These are phyloP conservation scores for Porites cylindrica DNA, from an alignment of 92 coral and sea anemone genomes.

Conservation along the genomic window DNA sequence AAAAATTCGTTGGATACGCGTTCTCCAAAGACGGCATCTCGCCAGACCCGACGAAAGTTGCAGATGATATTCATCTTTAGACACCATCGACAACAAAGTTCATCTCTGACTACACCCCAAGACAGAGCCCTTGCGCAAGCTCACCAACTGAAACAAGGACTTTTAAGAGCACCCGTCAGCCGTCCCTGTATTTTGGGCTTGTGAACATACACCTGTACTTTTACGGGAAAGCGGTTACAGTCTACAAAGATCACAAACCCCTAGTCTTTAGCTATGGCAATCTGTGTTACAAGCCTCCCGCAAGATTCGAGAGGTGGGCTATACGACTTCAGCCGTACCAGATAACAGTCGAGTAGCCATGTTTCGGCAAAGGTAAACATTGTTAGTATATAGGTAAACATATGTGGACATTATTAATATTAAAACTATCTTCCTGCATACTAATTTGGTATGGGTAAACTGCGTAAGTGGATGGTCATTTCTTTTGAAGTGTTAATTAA, in stretches of 20 bases:
- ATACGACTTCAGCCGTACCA: no score
- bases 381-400: no score
- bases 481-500: no score
- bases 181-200: no score
- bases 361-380: no score
- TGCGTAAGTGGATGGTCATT: no score
- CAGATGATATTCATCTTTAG: neutral
- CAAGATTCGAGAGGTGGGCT: neutral
- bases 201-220: neutral
- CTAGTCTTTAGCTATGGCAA: neutral
- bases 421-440: no score
- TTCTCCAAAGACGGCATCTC: constrained; percentile 33
- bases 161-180: neutral
- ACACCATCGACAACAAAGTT: constrained; percentile 11
- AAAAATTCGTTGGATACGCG: constrained; percentile 25
- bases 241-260: neutral
- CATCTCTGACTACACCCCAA: no score
- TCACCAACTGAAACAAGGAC: neutral
- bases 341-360: neutral
- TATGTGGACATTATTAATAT: no score
- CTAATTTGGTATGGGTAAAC: no score
- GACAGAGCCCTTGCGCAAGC: no score
- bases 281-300: neutral
- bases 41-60: constrained; percentile 28
- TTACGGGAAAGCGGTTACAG: neutral